A percentile compares a stretch with the other conserved stretches of the same genome.
phyloP scores from a whole-genome alignment of 2,888 invertebrate species.

The Boloria euphrosyne region DNA sequence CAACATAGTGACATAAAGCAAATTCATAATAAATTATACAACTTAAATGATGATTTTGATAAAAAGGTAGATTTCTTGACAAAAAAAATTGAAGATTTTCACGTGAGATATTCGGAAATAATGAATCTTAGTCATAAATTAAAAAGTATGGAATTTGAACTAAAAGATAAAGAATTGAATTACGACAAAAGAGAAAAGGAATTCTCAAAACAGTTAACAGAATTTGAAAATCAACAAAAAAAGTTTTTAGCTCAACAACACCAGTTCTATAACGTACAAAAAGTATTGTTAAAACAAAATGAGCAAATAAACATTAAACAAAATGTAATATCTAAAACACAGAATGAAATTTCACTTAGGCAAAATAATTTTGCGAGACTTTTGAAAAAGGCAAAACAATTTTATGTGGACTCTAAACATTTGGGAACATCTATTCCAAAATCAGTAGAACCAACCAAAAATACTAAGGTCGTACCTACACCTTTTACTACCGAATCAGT shows the following conservation, averaged over 20 bases:
- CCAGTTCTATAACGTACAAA: constrained; percentile 70
- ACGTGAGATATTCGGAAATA: constrained; percentile 58
- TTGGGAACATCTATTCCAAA: constrained; percentile 15
- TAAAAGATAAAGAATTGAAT: constrained; percentile 52
- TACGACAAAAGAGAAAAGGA: constrained; percentile 57
- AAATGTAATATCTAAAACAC: constrained; percentile 65
- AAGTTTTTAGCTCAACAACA: constrained; percentile 68
- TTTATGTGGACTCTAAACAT: constrained; percentile 51
- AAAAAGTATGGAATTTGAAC: constrained; percentile 48
- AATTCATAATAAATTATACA: constrained; percentile 56
- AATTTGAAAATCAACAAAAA: constrained; percentile 69
- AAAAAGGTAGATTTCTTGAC: constrained; percentile 51
- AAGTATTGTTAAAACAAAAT: constrained; percentile 67
- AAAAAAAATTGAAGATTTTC: constrained; percentile 62
- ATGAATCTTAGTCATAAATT: constrained; percentile 15
- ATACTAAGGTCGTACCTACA: constrained; percentile 43
- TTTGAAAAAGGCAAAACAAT: constrained; percentile 66
- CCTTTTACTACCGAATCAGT: constrained; percentile 55
- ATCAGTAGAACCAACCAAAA: constrained; percentile 30
- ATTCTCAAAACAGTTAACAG: constrained; percentile 56
- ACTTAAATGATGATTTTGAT: constrained; percentile 56
- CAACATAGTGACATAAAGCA: constrained; percentile 67
- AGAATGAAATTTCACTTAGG: constrained; percentile 68
- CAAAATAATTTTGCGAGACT: constrained; percentile 69
- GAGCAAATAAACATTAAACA: constrained; percentile 70